Evolutionary conservation across 2,888 invertebrate species (phyloP), one percentile per base, ranked within the genome.

Genomic region (Rhorus exstirpatorius): DNA sequence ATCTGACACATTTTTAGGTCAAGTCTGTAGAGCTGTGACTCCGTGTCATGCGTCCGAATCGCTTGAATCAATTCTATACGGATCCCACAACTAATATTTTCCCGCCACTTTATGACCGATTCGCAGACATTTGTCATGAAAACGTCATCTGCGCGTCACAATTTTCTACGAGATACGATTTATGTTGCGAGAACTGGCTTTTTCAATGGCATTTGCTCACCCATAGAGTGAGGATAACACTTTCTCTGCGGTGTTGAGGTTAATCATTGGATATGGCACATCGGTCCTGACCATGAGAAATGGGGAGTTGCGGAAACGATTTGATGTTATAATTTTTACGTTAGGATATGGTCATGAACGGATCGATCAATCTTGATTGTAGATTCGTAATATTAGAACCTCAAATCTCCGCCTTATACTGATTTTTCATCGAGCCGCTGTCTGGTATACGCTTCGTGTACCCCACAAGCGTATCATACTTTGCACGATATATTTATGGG

Each of bases 341-440:
- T n/a, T n/a, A n/a, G n/a, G n/a, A n/a, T n/a, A n/a, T n/a, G n/a
- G n/a, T 14, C 10, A 60, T 17, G 26, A 17, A 1, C 8, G n/a
- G 35, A 60, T 60, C 7, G 14, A 60, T 60, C 31, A 60, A 60
- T 60, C 7, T 8, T n/a, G n/a, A 35, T 8, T 38, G 17, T 14
- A 14, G 35, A 31, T 26, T 60, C 31, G 35, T 60, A 60, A 60
- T 60, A 12, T n/a, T n/a, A n/a, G n/a, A n/a, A n/a, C n/a, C n/a
- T n/a, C n/a, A 14, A 24, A 24, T 63, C 14, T 12, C 65, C 41
- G n/a, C 17, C 35, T 24, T 46, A 46, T 12, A 46, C 14, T 10
- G 44, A 44, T 26, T 55, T 75, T 65, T 26, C 75, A 75, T 46
- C 55, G 19, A 1, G 65, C 65, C 21, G 19, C 46, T 49, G 19